Evolutionary conservation across 2,888 invertebrate genomes (phyloP).

Genomic region (Meghimatium bilineatum): DNA sequence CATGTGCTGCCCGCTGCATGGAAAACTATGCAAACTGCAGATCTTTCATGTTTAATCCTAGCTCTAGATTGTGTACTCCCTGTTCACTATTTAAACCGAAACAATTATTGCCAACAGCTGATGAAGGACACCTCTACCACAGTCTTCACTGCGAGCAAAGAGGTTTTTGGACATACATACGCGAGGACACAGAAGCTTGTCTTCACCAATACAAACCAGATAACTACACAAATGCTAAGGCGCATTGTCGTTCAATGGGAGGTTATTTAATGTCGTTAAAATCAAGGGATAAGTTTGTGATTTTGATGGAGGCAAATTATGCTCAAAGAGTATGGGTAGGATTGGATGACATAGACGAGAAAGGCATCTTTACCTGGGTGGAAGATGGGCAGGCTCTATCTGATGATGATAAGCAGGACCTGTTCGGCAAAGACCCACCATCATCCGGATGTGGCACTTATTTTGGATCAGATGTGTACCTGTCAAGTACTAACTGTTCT

Average conservation of each 20-base stretch:
- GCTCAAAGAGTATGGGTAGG: background rate
- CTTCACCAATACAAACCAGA: background rate
- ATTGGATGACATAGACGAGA: background rate
- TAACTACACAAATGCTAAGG: background rate
- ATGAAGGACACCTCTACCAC: background rate
- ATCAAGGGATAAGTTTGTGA: background rate
- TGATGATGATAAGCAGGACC: background rate
- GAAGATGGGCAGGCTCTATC: background rate
- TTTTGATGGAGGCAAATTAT: background rate
- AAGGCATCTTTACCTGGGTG: background rate
- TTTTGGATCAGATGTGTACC: no score
- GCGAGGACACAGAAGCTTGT: background rate
- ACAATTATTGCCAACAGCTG: background rate
- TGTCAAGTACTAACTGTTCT: background rate
- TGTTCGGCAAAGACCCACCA: background rate
- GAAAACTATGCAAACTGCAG: background rate
- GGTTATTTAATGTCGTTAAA: background rate
- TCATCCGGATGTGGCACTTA: background rate
- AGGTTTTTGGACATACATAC: background rate
- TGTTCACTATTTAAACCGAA: background rate
- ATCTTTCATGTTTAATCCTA: background rate
- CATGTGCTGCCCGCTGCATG: background rate
- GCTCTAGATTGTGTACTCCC: background rate
- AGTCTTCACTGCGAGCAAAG: background rate
- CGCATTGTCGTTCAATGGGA: background rate